Base-by-base conservation (phyloP, 1,140 invertebrate genomes). In the Scylla paramamosain region DNA sequence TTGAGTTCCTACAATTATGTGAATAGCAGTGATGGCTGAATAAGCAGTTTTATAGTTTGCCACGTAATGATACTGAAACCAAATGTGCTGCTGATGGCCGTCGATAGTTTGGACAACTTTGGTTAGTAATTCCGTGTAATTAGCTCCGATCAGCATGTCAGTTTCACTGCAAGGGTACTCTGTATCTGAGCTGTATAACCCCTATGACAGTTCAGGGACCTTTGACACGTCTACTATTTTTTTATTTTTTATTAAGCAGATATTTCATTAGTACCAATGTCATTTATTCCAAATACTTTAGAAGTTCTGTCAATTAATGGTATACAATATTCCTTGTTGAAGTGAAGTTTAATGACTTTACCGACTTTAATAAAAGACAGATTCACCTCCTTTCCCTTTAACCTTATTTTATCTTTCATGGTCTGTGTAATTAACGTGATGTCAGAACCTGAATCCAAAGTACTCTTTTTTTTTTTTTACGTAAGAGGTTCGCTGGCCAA, bases 401-500 rank as follows among this genome's bases (percentile, higher is more conserved):
- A 59, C n/a, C 46, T 52, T 4, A 91, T 16, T 28, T 91, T 91
- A 10, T n/a, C n/a, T 8, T 39, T 46, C 39, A 91, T 46, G 7
- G 10, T 67, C n/a, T 91, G 45, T 25, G 46, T 91, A 8, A 91
- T 59, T 12, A 91, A 10, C 10, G 90, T 59, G 20, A 91, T 91
- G 25, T 91, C 90, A 52, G 90, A 91, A 14, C 90, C 90, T 91
- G 90, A 7, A 48, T 91, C 48, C 90, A 39, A 91, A 90, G n/a
- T n/a, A n/a, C n/a, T n/a, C n/a, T n/a, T n/a, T n/a, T n/a, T n/a
- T n/a, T n/a, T n/a, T n/a, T n/a, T n/a, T n/a, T n/a, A n/a, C n/a
- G n/a, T n/a, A n/a, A n/a, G n/a, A n/a, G n/a, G n/a, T n/a, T n/a
- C n/a, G n/a, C n/a, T n/a, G n/a, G n/a, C n/a, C n/a, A n/a, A n/a